Evolutionary conservation across 2,113 vertebrate genomes (phyloP).

Genomic region (Uria aalge): DNA sequence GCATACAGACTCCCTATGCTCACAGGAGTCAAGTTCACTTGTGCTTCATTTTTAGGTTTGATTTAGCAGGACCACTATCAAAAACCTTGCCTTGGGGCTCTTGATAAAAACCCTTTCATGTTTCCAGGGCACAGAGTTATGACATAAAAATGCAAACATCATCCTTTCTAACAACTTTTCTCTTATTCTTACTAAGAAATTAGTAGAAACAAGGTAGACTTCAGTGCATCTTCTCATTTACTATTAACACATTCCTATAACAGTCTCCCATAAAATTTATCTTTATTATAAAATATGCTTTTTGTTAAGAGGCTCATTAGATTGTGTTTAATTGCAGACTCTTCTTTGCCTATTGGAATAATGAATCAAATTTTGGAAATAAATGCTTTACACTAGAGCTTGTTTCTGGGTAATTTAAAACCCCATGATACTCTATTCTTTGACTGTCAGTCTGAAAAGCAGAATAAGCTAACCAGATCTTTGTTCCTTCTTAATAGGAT

Average conservation of each 20-base stretch:
- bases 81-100: neutral
- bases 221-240: neutral
- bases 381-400: neutral
- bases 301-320: conserved; percentile 22
- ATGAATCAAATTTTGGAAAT: neutral
- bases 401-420: conserved; percentile 51
- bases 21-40: neutral
- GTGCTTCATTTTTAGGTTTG: neutral
- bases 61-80: neutral
- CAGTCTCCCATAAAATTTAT: neutral
- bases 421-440: conserved; percentile 28
- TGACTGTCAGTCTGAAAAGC: conserved; percentile 43
- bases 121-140: neutral
- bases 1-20: neutral
- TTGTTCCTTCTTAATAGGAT: neutral
- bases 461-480: conserved; percentile 35
- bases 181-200: neutral
- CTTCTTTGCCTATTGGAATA: conserved; percentile 1
- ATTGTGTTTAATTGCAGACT: conserved; percentile 50
- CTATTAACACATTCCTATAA: neutral
- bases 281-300: neutral
- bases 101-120: neutral
- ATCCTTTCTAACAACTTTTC: neutral
- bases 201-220: neutral
- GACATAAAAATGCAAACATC: neutral